phyloP scores from a whole-genome alignment of 2,113 vertebrate species.

The Coptodon bakossiorum region DNA sequence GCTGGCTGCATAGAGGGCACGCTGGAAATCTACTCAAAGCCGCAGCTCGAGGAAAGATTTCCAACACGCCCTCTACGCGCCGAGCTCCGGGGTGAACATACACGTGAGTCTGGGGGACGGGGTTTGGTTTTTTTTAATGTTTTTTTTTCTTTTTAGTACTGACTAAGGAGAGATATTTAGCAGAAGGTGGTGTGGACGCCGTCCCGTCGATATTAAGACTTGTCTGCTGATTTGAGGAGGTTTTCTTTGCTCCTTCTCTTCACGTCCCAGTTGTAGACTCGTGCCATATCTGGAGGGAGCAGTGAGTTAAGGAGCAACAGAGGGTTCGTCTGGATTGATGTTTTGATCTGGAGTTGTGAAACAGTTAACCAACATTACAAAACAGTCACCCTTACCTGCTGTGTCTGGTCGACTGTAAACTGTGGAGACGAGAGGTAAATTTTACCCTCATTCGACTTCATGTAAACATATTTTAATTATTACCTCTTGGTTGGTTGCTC shows the following conservation, averaged over 20 bases:
- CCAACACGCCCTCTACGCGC: neutral
- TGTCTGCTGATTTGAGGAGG: conserved; percentile 82
- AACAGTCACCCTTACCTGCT: neutral
- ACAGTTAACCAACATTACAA: neutral
- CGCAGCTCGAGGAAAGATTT: neutral
- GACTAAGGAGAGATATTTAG: conserved; percentile 9
- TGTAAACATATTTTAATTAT: neutral
- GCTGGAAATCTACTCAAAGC: neutral
- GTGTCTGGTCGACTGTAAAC: neutral
- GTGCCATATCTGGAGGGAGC: conserved; percentile 87
- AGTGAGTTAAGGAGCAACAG: conserved; percentile 66
- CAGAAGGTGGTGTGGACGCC: neutral
- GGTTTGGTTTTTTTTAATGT: neutral
- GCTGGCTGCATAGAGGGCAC: neutral
- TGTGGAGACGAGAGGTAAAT: neutral
- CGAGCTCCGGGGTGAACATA: neutral
- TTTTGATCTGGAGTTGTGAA: neutral
- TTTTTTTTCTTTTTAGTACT: neutral
- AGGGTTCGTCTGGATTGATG: neutral
- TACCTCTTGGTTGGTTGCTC: neutral
- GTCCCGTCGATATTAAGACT: conserved; percentile 65
- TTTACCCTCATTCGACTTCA: neutral
- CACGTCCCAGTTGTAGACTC: conserved; percentile 99
- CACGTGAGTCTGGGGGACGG: neutral
- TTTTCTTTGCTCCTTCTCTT: conserved; percentile 96